A percentile compares a stretch with the other conserved stretches of the same genome.
phyloP scores from a whole-genome alignment of 2,113 vertebrate genomes.

The Cyprinodon tularosa region DNA sequence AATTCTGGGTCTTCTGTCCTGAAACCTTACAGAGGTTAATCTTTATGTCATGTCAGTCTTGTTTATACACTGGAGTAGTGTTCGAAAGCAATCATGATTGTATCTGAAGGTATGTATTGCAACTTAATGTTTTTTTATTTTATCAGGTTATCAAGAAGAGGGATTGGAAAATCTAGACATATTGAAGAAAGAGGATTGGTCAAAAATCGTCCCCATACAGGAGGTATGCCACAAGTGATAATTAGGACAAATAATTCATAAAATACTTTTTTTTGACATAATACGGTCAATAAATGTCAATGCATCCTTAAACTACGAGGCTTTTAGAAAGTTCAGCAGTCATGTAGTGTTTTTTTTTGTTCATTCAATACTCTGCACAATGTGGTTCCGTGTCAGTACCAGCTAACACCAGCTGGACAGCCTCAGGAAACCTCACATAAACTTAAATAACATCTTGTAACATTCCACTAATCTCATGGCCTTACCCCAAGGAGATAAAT shows the following conservation, averaged over 20 bases:
- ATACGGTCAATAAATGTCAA: background rate
- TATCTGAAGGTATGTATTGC: no score
- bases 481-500: conserved; percentile 58
- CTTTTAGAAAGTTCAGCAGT: conserved; percentile 8
- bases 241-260: background rate
- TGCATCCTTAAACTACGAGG: background rate
- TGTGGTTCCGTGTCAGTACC: background rate
- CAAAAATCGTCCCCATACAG: background rate
- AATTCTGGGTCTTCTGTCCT: no score
- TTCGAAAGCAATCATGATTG: no score
- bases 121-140: no score
- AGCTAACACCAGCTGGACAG: conserved; percentile 32
- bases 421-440: conserved; percentile 51
- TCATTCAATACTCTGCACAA: background rate
- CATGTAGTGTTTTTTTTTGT: background rate
- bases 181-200: background rate
- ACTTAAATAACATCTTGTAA: conserved; percentile 44
- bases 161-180: background rate
- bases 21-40: no score
- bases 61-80: no score
- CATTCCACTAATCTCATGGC: conserved; percentile 42
- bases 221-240: no score
- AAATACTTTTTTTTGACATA: background rate
- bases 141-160: no score
- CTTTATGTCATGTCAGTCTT: no score